phyloP scores from a whole-genome alignment of 2,888 invertebrate genomes.

The Pecten maximus region DNA sequence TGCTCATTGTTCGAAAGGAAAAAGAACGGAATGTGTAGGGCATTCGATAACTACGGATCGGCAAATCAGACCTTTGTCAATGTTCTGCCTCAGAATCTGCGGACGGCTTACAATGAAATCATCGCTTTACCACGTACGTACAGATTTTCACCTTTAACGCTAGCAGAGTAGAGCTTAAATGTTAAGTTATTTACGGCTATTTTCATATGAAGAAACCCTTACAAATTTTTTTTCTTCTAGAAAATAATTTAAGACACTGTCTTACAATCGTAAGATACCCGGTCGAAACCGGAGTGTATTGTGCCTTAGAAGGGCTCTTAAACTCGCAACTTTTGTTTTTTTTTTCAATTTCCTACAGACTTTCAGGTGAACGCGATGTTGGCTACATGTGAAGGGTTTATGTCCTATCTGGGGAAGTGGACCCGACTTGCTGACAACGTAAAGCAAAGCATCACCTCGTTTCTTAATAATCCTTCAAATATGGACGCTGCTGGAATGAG shows the following conservation, averaged over 20 bases:
- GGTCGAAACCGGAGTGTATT: too few relatives aligned
- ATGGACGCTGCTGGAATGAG: neutral
- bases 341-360: neutral
- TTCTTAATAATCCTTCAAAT: slow-evolving; percentile 34
- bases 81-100: neutral
- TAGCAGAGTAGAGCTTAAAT: too few relatives aligned
- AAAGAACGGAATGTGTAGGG: neutral
- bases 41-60: neutral
- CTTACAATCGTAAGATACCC: too few relatives aligned
- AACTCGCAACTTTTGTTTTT: too few relatives aligned
- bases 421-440: neutral
- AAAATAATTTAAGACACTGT: too few relatives aligned
- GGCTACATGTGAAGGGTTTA: slow-evolving; percentile 44
- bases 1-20: neutral
- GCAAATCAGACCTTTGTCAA: neutral
- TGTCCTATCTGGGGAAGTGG: slow-evolving; percentile 38
- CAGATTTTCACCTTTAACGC: too few relatives aligned
- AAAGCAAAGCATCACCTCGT: slow-evolving; percentile 22
- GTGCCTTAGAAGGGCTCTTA: too few relatives aligned
- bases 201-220: too few relatives aligned
- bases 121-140: slow-evolving; percentile 9
- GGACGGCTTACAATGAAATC: neutral
- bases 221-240: too few relatives aligned
- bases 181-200: too few relatives aligned
- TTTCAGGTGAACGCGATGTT: slow-evolving; percentile 36